These are phyloP conservation scores for Antheraea assamensis DNA, from an alignment of 2,888 invertebrate species.

Conservation along the genomic window DNA sequence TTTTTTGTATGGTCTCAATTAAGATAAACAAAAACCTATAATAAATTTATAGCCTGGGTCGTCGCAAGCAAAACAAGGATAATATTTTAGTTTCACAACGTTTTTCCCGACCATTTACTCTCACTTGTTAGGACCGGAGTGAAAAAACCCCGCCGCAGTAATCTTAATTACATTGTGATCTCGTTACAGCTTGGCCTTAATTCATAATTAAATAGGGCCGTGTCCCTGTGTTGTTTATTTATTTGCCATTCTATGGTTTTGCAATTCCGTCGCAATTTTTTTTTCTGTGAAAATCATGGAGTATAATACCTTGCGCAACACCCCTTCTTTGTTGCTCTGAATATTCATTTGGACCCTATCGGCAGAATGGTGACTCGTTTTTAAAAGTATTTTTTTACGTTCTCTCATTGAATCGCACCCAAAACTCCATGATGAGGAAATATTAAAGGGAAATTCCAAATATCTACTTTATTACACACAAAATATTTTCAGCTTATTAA, in stretches of 20 bases:
- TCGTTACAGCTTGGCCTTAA: conserved; percentile 77
- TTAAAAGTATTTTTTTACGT: conserved; percentile 67
- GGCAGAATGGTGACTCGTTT: conserved; percentile 71
- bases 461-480: not conserved
- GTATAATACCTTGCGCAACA: conserved; percentile 62
- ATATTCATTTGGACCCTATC: conserved; percentile 78
- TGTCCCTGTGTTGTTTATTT: conserved; percentile 74
- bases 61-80: conserved; percentile 48
- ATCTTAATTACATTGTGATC: conserved; percentile 82
- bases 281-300: conserved; percentile 61
- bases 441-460: conserved; percentile 15
- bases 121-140: conserved; percentile 60
- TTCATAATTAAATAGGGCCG: conserved; percentile 81
- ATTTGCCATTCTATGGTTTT: conserved; percentile 76
- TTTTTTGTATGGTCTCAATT: too few relatives aligned
- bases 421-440: conserved; percentile 15
- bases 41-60: conserved; percentile 19
- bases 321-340: conserved; percentile 74
- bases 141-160: conserved; percentile 72
- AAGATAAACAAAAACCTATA: not conserved
- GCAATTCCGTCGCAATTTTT: conserved; percentile 61
- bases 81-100: conserved; percentile 52
- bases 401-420: conserved; percentile 52
- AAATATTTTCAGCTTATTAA: not conserved
- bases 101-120: conserved; percentile 69